Evolutionary conservation across 2,888 invertebrate genomes (phyloP), one percentile per base, ranked within the genome.

Genomic region (Xestia ashworthii): DNA sequence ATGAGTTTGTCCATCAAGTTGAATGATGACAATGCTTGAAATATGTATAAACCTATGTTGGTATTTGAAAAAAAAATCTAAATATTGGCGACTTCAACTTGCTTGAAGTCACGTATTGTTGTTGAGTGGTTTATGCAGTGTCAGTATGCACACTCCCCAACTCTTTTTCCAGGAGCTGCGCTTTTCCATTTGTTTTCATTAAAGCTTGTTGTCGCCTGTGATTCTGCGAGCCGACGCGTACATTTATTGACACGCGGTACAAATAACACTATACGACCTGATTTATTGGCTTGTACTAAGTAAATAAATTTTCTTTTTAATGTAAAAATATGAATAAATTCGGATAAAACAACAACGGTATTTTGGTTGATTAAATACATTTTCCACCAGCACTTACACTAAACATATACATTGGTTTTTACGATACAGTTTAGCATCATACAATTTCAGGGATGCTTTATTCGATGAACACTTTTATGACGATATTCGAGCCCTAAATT

Each of bases 131-230:
- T 9, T 38, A 38, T 60, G 16, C 9, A 22, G 12, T 25, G 16
- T 44, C 14, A 76, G 69, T 87, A 32, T 82, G 50, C 32, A 71
- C 46, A 75, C 75, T 74, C 65, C 88, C 74, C 60, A 68, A 87
- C 76, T 92, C 91, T 92, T 91, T 92, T 92, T 89, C 90, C 64
- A 67, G 84, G 89, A 83, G 84, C 91, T 92, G 91, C 90, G 86
- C 82, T 89, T 91, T 93, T 93, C 94, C 94, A 95, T 95, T 95
- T 94, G 93, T 95, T 95, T 95, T 95, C 94, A 95, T 95, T 95
- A 95, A 93, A 92, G 92, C 94, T 92, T 88, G 91, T 88, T 87
- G 87, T 88, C 88, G 82, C 87, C 80, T 16, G 73, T 69, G 69
- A 69, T 48, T 80, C 88, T 84, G 88, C 79, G 87, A 90, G 90